phyloP scores from a whole-genome alignment of 2,113 vertebrate genomes.

The Myodes glareolus region DNA sequence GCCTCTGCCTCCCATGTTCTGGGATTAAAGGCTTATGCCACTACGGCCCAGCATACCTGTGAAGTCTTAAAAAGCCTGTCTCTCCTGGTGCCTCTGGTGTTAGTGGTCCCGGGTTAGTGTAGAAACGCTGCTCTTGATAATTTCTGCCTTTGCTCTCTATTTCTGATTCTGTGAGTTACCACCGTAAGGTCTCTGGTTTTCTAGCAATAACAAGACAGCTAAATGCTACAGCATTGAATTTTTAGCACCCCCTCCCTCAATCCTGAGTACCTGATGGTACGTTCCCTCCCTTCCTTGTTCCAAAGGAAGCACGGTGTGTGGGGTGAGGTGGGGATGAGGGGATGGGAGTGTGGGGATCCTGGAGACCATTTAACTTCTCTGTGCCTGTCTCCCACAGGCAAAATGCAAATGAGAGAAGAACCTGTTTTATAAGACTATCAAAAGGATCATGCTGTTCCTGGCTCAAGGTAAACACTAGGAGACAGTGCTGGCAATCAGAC shows the following conservation, averaged over 20 bases:
- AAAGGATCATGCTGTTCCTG: not conserved
- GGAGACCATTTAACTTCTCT: not conserved
- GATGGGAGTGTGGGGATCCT: not conserved
- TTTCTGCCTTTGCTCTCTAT: not conserved
- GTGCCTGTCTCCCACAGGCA: not conserved
- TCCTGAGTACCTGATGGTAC: not conserved
- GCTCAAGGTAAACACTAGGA: not conserved
- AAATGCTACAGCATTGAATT: not conserved
- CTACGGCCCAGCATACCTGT: not conserved
- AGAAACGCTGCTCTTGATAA: not conserved
- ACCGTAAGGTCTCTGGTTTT: not conserved
- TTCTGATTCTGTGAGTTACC: not conserved
- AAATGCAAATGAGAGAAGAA: not conserved
- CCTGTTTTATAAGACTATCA: not conserved
- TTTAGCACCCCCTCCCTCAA: not conserved
- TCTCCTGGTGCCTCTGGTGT: not conserved
- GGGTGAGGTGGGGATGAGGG: not conserved
- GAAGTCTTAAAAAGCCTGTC: not conserved
- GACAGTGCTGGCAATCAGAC: not conserved
- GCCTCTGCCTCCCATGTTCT: no score
- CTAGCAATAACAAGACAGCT: not conserved
- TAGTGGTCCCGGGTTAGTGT: not conserved
- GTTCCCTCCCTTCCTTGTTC: not conserved
- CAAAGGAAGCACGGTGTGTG: not conserved
- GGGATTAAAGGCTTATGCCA: no score